Base-by-base conservation (phyloP, 1,140 invertebrate genomes). In the Ostrea edulis region DNA sequence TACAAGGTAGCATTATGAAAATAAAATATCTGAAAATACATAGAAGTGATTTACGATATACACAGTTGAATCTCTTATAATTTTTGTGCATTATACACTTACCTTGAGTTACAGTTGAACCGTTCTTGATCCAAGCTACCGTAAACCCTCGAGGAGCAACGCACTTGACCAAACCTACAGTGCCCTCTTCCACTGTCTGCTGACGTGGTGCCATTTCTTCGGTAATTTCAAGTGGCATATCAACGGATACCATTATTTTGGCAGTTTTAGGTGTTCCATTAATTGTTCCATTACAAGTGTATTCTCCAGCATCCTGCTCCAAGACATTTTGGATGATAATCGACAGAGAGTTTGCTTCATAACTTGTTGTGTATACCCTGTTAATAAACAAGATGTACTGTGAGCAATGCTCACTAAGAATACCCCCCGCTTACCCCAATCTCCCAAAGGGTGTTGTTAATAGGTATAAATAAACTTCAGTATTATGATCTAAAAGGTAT, bases 271-370 rank as follows among this genome's bases (percentile, higher is more conserved):
- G 82, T 52, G 44, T 52, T n/a, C 82, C 82, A 52, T 83, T 83
- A 53, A 83, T n/a, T 83, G 82, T 83, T 83, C 82, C 82, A 25
- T 83, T 83, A 17, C 82, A 83, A 20, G 44, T 83, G 25, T 83
- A 83, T 54, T n/a, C 22, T 25, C 82, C 82, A 29, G 82, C 82
- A 54, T 83, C 82, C n/a, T 53, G 8, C 20, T 83, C 82, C 8
- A 52, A n/a, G 53, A 83, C 51, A 83, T 54, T 25, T 53, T 12
- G 25, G 44, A 83, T 52, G n/a, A 53, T 8, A 8, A 83, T 0
- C 22, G 82, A 53, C 82, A 83, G 82, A 35, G 68, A 77, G 14
- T 35, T 35, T 9, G 68, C 4, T 35, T 0, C 29, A 25, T 14
- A 77, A 77, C 68, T 77, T 29, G 0, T 12, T 29, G 68, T 12